These are phyloP conservation scores for Lingula anatina DNA, from an alignment of 2,888 invertebrate species.

Conservation along the genomic window DNA sequence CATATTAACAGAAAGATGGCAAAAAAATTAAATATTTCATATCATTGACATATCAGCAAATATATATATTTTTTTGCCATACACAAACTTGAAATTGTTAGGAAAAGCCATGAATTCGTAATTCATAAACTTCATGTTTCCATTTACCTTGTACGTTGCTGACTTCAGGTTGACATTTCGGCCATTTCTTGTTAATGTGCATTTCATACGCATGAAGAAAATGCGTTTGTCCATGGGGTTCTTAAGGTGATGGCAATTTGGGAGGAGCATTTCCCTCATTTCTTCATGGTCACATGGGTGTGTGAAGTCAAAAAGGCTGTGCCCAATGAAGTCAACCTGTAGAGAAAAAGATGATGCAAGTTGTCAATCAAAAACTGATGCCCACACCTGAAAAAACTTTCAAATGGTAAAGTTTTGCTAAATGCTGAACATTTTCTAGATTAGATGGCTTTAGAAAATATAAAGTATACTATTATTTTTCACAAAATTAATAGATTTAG, in stretches of 20 bases:
- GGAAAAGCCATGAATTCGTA: no score
- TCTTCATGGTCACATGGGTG: slow-evolving; percentile 96
- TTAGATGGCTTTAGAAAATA: no score
- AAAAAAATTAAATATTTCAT: no score
- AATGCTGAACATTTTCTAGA: no score
- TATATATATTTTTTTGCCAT: no score
- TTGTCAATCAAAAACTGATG: background rate
- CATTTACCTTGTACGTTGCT: slow-evolving; percentile 83
- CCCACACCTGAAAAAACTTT: background rate
- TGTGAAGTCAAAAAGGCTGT: slow-evolving; percentile 87
- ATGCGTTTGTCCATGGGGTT: slow-evolving; percentile 28
- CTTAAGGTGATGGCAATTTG: slow-evolving; percentile 38
- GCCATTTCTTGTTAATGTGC: slow-evolving; percentile 91
- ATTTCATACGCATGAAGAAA: slow-evolving; percentile 81
- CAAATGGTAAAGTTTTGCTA: no score
- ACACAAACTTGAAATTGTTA: no score
- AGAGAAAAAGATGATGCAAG: slow-evolving; percentile 23
- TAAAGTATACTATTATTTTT: background rate
- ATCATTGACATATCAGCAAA: no score
- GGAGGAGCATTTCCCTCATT: slow-evolving; percentile 61
- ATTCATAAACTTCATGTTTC: no score
- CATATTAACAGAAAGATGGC: no score
- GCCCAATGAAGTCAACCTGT: slow-evolving; percentile 93
- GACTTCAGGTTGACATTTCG: slow-evolving; percentile 91
- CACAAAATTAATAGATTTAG: no score